Conservation (phyloP, 2,113 vertebrate species). For the Lepidothrix coronata region DNA sequence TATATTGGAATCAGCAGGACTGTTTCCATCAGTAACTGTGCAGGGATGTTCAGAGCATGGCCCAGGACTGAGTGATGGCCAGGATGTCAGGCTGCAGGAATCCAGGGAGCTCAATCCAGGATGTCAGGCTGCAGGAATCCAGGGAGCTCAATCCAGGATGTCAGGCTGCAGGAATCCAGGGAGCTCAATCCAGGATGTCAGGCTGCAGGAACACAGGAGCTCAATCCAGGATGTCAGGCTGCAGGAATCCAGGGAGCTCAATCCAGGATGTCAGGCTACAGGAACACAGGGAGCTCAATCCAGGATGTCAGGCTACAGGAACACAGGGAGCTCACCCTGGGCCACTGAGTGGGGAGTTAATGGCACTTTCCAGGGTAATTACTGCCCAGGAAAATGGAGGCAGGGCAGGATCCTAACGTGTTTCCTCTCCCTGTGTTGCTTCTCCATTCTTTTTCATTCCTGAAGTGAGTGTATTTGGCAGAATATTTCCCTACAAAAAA, state of each 20-base stretch:
- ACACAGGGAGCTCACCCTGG: not conserved
- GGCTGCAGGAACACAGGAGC: not conserved
- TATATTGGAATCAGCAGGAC: constrained; percentile 18
- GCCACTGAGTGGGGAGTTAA: not conserved
- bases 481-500: not conserved
- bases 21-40: not conserved
- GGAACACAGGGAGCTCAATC: too few relatives aligned
- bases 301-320: too few relatives aligned
- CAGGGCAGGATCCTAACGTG: constrained; percentile 8
- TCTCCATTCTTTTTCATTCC: constrained; percentile 43
- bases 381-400: not conserved
- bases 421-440: constrained; percentile 21
- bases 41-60: not conserved
- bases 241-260: too few relatives aligned
- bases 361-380: constrained; percentile 31
- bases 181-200: too few relatives aligned
- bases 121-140: too few relatives aligned
- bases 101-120: not conserved
- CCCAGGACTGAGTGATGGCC: not conserved
- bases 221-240: not conserved
- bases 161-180: too few relatives aligned
- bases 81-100: not conserved
- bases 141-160: too few relatives aligned
- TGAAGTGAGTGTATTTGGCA: constrained; percentile 35
- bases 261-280: too few relatives aligned